Conservation (phyloP, 2,113 vertebrate species). For the Danio rerio region GRCz12tu NC_133184.1:4985001-4985500, state of each 20-base stretch:
- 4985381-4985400: conserved; percentile 62
- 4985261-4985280: conserved; percentile 99
- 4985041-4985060: conserved; percentile 99
- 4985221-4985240: conserved; percentile 99
- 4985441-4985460: not conserved
- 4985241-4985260: conserved; percentile 99
- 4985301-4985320: conserved; percentile 77
- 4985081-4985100: conserved; percentile 96
- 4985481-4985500: too few relatives aligned
- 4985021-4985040: conserved; percentile 98
- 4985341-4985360: conserved; percentile 74
- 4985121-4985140: conserved; percentile 93
- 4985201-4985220: conserved; percentile 99
- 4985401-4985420: conserved; percentile 35
- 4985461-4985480: not conserved
- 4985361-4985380: conserved; percentile 71
- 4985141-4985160: conserved; percentile 99
- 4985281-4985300: conserved; percentile 85
- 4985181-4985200: conserved; percentile 99
- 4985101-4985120: conserved; percentile 97
- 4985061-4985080: conserved; percentile 92
- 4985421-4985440: not conserved
- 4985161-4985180: conserved; percentile 99
- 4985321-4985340: conserved; percentile 65
- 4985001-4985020: conserved; percentile 99